Evolutionary conservation across 92 coral and sea anemone species (phyloP), one percentile per base, ranked within the genome.

Genomic region (Zoanthus sociatus): DNA sequence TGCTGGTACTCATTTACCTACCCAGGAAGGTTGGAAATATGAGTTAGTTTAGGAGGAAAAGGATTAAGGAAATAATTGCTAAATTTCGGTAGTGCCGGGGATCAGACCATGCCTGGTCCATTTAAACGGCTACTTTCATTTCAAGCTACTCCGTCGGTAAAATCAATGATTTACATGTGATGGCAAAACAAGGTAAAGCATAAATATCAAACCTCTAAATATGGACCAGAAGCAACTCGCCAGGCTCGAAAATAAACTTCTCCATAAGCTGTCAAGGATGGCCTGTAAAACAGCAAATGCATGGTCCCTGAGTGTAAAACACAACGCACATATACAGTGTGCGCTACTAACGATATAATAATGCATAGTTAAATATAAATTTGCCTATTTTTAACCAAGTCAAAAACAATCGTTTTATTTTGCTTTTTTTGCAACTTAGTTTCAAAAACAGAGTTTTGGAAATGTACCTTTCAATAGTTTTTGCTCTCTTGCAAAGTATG

Each of bases 191-290:
- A 18, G 11, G 31, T 56, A 37, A n/a, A 4, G 42, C 42, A 5
- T 21, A 0, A 47, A 4, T 31, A 9, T n/a, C 51, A 17, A 86
- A 96, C 98, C 98, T 94, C 93, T 31, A 96, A 84, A 83, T 92
- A 96, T 33, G 90, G 77, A 63, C 95, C 98, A 46, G 98, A 93
- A 10, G 98, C 96, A 54, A 93, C 98, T 73, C 98, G 79, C 98
- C 98, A 96, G 47, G 98, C 98, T 61, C 98, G 91, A 81, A 96
- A 96, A 83, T 94, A 96, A 9, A 96, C 91, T 88, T 96, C 98
- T 30, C 98, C 98, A 92, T 96, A 96, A 11, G 72, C 87, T 55
- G 87, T 78, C 2, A 94, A 86, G 71, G 87, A 87, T 73, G 89
- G 88, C 91, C 96, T 94, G 79, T 14, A 71, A 63, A 45, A 51